phyloP scores from a whole-genome alignment of 1,140 invertebrate species.

The Bactericera cockerelli region DNA sequence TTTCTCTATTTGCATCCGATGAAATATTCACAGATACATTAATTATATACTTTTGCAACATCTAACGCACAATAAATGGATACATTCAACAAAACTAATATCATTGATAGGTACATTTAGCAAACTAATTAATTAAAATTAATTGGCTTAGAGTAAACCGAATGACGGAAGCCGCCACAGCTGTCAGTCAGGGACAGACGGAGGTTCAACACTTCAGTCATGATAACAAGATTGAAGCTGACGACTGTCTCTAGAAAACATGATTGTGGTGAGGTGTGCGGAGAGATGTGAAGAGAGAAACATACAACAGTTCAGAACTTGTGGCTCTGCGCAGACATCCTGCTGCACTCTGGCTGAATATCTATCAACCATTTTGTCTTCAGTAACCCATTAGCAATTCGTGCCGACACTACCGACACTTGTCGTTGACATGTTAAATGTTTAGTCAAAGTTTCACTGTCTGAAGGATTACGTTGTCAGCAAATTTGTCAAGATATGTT shows the following conservation, averaged over 20 bases:
- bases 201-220: slow-evolving; percentile 5
- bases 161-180: slow-evolving; percentile 1
- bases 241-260: slow-evolving; percentile 6
- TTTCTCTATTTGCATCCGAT: too few species aligned
- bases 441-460: slow-evolving; percentile 5
- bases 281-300: neutral
- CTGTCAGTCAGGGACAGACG: slow-evolving; percentile 6
- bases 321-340: neutral
- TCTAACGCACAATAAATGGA: too few species aligned
- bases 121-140: neutral
- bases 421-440: neutral
- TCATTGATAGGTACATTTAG: too few species aligned
- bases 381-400: slow-evolving; percentile 1
- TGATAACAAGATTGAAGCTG: neutral
- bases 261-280: neutral
- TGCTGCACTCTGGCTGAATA: slow-evolving; percentile 5
- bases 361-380: slow-evolving; percentile 4
- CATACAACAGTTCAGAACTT: neutral
- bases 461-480: slow-evolving; percentile 7
- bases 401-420: slow-evolving; percentile 5
- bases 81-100: too few species aligned
- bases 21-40: too few species aligned
- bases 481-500: neutral
- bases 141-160: neutral
- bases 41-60: too few species aligned